Base-by-base conservation (phyloP, 2,113 vertebrate genomes). In the Shinisaurus crocodilurus region DNA sequence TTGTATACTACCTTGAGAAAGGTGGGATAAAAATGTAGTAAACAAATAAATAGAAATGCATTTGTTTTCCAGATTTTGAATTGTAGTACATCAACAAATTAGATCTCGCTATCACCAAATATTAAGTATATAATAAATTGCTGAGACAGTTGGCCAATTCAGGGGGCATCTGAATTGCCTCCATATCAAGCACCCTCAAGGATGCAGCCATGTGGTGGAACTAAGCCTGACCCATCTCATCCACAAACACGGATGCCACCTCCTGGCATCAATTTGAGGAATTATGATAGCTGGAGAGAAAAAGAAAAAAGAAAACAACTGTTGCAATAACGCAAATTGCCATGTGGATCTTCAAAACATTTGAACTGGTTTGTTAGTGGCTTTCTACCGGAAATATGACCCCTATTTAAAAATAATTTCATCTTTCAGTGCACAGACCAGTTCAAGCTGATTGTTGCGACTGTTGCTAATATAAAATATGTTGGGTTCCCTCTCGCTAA, bases 381-480 rank as follows among this genome's bases (percentile, higher is more conserved):
- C 4, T 0, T 75, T 32, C 3, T 89, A 67, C 82, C 88, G 40
- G 2, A 72, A 91, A 90, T 12, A 16, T 86, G 13, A 60, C 4
- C 86, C 87, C 6, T 80, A 50, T 27, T 50, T 48, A 50, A 80
- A 16, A 80, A 77, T 25, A 76, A 34, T 34, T n/a, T n/a, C n/a
- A 63, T 83, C 86, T 69, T 89, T 34, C 74, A 83, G 5, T 63
- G 20, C 29, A 63, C 60, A n/a, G 57, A 37, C 82, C 16, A 92
- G 74, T 1, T 6, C 5, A 82, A 43, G 3, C 40, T 5, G 57
- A 29, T 81, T 86, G 34, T 6, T 37, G 34, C 1, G 2, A 48
- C 3, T 3, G 50, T 86, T 88, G 92, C 37, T 80, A 87, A 67
- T 40, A 40, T 8, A 63, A 90, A 92, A 88, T 90, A 89, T 83